Base-by-base conservation (phyloP, 1,140 invertebrate species). In the Eriosoma lanigerum region DNA sequence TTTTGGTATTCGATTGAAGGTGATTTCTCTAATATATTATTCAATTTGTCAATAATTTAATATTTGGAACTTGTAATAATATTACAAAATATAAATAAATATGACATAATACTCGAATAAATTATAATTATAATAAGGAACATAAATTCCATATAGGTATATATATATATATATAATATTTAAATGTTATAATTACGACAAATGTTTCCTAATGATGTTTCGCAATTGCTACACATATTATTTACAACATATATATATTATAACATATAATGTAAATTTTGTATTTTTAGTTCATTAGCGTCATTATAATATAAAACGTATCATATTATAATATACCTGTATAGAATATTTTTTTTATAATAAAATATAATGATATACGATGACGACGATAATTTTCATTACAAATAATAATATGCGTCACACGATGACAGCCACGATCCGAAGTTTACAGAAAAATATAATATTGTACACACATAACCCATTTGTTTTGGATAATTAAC, bases 401-500 rank as follows among this genome's bases (percentile, higher is more conserved):
- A 24, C 9, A 56, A 75, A 72, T 38, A 38, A 38, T 38, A 38
- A 38, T 52, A 52, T 52, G 24, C 24, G 24, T 75, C 72, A 8
- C 29, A 75, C 72, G 54, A 75, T 75, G 21, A 24, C 72, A 38
- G 24, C 21, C 46, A 29, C 24, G 72, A 75, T 56, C 50, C 10
- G n/a, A 75, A 75, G 19, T 75, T 52, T 75, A 75, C 52, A 38
- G 50, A 56, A 54, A 52, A 52, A 38, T 46, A 54, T 24, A 19
- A 66, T 17, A 56, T 3, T 9, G 29, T 6, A 38, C 5, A 54
- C 5, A 8, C 19, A 54, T 3, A 75, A 15, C 58, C 2, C 29
- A 75, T 58, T 75, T 58, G 72, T 75, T 75, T 75, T 32, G 52
- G 54, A 58, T 44, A 58, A 75, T 75, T 75, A 75, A 75, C 54